Evolutionary conservation across 2,797 vertebrate genomes (phyloP).

Genomic region (Rallus crepitans): DNA sequence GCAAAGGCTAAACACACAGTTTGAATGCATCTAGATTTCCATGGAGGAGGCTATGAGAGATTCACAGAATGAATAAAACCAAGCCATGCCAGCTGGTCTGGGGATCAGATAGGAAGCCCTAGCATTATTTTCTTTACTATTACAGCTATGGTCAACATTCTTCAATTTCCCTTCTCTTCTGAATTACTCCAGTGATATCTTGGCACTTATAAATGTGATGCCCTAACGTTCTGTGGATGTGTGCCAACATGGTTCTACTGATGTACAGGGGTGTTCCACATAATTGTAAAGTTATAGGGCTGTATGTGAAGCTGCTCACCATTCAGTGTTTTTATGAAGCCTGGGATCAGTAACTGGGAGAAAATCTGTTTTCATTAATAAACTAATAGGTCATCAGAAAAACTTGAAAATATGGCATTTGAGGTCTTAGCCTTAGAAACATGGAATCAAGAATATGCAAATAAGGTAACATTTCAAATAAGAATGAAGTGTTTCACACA

Average conservation of each 20-base stretch:
- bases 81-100: background rate
- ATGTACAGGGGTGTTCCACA: background rate
- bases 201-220: background rate
- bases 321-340: background rate
- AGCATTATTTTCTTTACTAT: background rate
- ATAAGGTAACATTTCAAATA: background rate
- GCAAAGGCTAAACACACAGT: background rate
- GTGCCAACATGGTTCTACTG: background rate
- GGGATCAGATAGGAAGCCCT: background rate
- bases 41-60: background rate
- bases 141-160: background rate
- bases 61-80: background rate
- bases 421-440: background rate
- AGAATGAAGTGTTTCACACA: background rate
- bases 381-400: background rate
- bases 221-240: background rate
- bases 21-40: background rate
- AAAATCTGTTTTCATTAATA: background rate
- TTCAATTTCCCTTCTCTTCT: background rate
- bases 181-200: background rate
- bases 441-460: background rate
- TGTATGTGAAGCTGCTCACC: background rate
- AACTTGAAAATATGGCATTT: background rate
- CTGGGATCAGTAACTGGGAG: background rate
- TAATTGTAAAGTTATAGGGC: background rate